phyloP scores from a whole-genome alignment of 2,888 invertebrate genomes.

The Argynnis bischoffii region DNA sequence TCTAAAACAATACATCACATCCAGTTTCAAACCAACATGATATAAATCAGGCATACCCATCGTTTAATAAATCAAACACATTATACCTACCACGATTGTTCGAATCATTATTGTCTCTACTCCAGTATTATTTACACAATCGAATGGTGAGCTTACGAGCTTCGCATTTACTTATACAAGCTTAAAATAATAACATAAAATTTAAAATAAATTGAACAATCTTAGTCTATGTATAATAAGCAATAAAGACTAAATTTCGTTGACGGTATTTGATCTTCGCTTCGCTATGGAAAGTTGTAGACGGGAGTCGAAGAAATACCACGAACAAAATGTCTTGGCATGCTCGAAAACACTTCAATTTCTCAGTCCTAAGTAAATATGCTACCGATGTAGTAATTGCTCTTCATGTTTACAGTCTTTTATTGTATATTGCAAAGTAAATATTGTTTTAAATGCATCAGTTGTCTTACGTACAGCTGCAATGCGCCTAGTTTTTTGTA shows the following conservation, averaged over 20 bases:
- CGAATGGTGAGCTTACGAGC: constrained; percentile 58
- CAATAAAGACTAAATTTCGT: constrained; percentile 29
- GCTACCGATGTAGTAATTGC: constrained; percentile 79
- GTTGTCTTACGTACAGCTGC: constrained; percentile 74
- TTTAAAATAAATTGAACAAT: constrained; percentile 26
- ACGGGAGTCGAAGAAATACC: constrained; percentile 59
- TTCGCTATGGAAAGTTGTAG: constrained; percentile 28
- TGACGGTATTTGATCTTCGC: constrained; percentile 12
- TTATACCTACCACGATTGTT: constrained; percentile 69
- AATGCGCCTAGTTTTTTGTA: constrained; percentile 55
- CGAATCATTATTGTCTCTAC: constrained; percentile 74
- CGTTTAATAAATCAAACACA: constrained; percentile 77
- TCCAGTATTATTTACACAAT: constrained; percentile 70
- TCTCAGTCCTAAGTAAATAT: constrained; percentile 81
- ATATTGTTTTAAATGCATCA: constrained; percentile 79
- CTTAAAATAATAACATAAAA: constrained; percentile 31
- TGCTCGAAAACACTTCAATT: constrained; percentile 79
- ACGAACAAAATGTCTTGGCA: constrained; percentile 71
- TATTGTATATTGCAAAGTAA: constrained; percentile 79
- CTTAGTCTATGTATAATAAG: constrained; percentile 28
- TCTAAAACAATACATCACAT: constrained; percentile 44
- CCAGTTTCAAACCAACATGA: constrained; percentile 38
- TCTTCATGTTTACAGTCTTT: constrained; percentile 77
- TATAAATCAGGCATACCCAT: constrained; percentile 49
- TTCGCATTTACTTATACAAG: constrained; percentile 44